These are phyloP conservation scores for Perognathus longimembris DNA, from an alignment of 2,113 vertebrate genomes.

Conservation along the genomic window DNA sequence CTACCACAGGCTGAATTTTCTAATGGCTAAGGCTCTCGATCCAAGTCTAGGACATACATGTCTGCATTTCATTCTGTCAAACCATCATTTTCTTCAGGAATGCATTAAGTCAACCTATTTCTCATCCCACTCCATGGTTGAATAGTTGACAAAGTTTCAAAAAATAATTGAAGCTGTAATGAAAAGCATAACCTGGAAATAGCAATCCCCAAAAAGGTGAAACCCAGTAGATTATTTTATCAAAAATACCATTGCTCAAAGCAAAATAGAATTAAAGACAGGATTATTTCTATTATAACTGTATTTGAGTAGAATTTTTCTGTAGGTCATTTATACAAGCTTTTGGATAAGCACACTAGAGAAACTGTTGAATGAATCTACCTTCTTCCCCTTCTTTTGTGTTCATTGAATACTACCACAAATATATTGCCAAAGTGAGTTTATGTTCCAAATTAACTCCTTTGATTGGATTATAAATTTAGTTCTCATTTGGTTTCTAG, in stretches of 20 bases:
- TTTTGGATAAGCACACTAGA: neutral
- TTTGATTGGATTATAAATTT: neutral
- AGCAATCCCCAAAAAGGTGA: neutral
- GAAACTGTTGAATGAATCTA: neutral
- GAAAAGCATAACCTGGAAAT: neutral
- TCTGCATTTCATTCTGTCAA: neutral
- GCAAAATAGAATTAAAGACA: neutral
- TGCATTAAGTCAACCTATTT: neutral
- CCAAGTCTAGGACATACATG: neutral
- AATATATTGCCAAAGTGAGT: neutral
- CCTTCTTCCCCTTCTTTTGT: neutral
- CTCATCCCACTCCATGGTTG: neutral
- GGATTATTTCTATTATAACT: neutral
- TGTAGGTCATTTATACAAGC: neutral
- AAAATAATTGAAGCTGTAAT: neutral
- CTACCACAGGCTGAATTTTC: neutral
- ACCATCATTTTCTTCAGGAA: neutral
- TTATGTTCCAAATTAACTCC: neutral
- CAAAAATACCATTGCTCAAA: constrained; percentile 9
- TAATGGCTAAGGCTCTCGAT: neutral
- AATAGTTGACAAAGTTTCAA: neutral
- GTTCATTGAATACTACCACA: neutral
- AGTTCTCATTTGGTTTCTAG: neutral
- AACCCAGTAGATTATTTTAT: neutral
- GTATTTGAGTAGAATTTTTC: neutral